Evolutionary conservation across 92 coral and sea anemone species (phyloP), one percentile per base, ranked within the genome.

Genomic region (Bergia sp.): DNA sequence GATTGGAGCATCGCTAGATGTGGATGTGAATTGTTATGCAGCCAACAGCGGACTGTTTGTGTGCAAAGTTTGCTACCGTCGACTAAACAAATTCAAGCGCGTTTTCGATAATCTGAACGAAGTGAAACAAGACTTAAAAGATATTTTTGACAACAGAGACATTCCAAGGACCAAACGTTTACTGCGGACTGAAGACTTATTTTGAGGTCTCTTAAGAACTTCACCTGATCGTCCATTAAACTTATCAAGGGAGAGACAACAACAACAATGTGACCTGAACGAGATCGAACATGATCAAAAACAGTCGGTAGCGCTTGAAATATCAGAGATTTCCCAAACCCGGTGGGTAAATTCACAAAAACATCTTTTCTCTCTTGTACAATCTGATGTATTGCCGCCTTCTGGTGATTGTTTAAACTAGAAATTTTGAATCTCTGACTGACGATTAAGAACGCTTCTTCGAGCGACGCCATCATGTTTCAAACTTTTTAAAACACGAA

Each of bases 101-200:
- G 88, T 89, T 66, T 89, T 79, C 45, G 90, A 79, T 49, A 80
- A 84, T 37, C 81, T 92, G 1, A 86, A 85, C 77, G 89, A 79
- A 82, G 76, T 92, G 18, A 92, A 92, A 85, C 50, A 49, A 79
- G 94, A 92, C 66, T 71, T 92, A 64, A 89, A 81, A 50, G 61
- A 58, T 79, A 80, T 85, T 87, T 85, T 41, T 87, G 82, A 76
- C 74, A 86, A 89, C 76, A 86, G 81, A 45, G 82, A 89, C 78
- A 82, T 73, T 89, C 92, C 88, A 20, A 89, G 94, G 87, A 72
- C 90, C 77, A 92, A 92, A 82, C 87, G 88, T 76, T 91, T 87
- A 80, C 29, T 90, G 69, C 55, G 49, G 82, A 86, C 80, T 73
- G 88, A 86, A 66, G 15, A 55, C 37, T 64, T 39, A 71, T 65